These are phyloP conservation scores for Torymus texanus DNA, from an alignment of 2,888 invertebrate genomes.

Conservation along the genomic window DNA sequence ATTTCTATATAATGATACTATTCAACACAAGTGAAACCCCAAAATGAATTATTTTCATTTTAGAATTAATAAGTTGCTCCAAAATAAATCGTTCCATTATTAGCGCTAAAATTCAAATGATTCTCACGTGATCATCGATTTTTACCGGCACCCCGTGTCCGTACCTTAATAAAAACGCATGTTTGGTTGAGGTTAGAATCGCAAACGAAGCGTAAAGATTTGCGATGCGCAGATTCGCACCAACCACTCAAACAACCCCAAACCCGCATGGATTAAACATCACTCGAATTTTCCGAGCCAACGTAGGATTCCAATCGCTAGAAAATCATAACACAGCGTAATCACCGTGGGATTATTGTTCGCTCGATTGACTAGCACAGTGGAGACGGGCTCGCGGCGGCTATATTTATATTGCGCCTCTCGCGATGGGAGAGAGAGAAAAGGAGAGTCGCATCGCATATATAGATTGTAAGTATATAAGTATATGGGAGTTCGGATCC, in stretches of 20 bases:
- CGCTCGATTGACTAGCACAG: constrained; percentile 2
- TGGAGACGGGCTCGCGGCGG: constrained; percentile 20
- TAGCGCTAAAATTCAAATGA: neutral
- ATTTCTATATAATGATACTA: too few species aligned
- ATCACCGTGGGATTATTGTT: neutral
- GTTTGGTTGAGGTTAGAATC: constrained; percentile 27
- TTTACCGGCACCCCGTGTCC: too few species aligned
- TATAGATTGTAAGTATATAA: constrained; percentile 15
- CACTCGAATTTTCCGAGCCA: neutral
- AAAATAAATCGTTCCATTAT: neutral
- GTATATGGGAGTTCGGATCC: neutral
- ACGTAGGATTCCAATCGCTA: neutral
- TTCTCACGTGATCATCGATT: neutral
- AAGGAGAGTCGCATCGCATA: too few species aligned
- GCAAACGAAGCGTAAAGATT: neutral
- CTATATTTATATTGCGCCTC: constrained; percentile 36
- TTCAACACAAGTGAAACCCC: too few species aligned
- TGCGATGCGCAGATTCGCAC: neutral
- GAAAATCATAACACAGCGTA: too few species aligned
- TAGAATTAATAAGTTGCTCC: too few species aligned
- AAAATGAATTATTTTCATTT: too few species aligned
- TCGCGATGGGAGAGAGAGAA: neutral
- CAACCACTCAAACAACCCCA: neutral
- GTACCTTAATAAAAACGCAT: neutral
- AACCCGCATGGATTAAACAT: neutral